Base-by-base conservation (phyloP, 2,888 invertebrate genomes). In the Anodontia alba region DNA sequence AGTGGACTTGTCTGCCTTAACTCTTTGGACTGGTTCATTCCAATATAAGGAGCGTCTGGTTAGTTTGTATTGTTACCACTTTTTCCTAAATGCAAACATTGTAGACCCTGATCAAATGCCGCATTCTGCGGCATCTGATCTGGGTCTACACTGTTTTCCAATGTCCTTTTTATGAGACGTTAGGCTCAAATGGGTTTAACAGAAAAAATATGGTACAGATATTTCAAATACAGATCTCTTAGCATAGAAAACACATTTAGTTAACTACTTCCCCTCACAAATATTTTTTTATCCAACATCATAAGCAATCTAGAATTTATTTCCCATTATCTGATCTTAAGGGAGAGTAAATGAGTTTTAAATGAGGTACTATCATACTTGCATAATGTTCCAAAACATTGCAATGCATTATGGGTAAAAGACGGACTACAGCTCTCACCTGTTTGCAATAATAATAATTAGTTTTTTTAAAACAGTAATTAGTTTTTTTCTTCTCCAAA, bases 341-440 rank as follows among this genome's bases (percentile, higher is more conserved):
- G n/a, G 17, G 20, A 15, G 33, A 57, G 70, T 70, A 76, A 62
- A 76, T 71, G 70, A 76, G 76, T 57, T 76, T 70, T 70, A 70
- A 75, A 70, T 70, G 43, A 76, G 46, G 29, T 31, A 57, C 70
- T 76, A 46, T 76, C 70, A 51, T 71, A 46, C 62, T 62, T 62
- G 33, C 62, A 62, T 62, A 62, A 62, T 62, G 62, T 62, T 62
- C 62, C 62, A 62, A 33, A 62, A 31, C 62, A 62, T 33, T 62
- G 62, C 62, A 31, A 62, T 62, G 62, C 33, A 33, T 33, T 33
- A 62, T 62, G 62, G 33, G 33, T 23, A 62, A 33, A 33, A 62
- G 29, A 62, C 10, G 33, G 26, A 54, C 54, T 54, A 54, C 15
- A 5, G 23, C 23, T 54, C 26, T 54, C 54, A 54, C 54, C 54